Percentiles rank a stretch among this genome's conserved stretches.
Conservation (phyloP, 2,888 invertebrate species). For the Drosophila eohydei region DNA sequence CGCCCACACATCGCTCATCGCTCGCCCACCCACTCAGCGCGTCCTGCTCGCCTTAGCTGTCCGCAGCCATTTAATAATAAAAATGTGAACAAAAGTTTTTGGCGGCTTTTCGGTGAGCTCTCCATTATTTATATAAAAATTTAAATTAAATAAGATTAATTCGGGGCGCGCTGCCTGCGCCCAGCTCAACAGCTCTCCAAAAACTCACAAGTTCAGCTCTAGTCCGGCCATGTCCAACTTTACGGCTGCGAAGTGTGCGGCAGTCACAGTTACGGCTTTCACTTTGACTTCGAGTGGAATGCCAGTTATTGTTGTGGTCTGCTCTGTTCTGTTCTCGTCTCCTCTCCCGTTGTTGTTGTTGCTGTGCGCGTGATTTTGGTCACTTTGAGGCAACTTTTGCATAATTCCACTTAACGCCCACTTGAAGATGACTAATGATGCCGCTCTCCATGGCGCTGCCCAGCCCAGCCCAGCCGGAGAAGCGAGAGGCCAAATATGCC, state of each 20-base stretch:
- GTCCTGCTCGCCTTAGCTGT: slow-evolving; percentile 22
- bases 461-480: slow-evolving; percentile 6
- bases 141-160: slow-evolving; percentile 84
- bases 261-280: slow-evolving; percentile 44
- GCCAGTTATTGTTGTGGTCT: slow-evolving; percentile 37
- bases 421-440: slow-evolving; percentile 80
- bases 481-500: slow-evolving; percentile 37
- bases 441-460: slow-evolving; percentile 15
- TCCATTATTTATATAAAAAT: slow-evolving; percentile 80
- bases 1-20: slow-evolving; percentile 46
- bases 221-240: slow-evolving; percentile 25
- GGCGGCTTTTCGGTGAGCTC: slow-evolving; percentile 49
- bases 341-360: slow-evolving; percentile 17
- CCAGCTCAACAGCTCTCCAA: slow-evolving; percentile 13
- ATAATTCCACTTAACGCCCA: slow-evolving; percentile 81
- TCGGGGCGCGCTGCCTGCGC: slow-evolving; percentile 17
- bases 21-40: not conserved
- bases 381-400: slow-evolving; percentile 62
- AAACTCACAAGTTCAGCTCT: not conserved
- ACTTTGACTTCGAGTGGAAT: slow-evolving; percentile 49
- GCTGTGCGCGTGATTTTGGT: slow-evolving; percentile 60
- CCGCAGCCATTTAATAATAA: slow-evolving; percentile 75
- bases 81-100: slow-evolving; percentile 72
- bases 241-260: slow-evolving; percentile 23
- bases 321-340: slow-evolving; percentile 17